Percentiles rank a stretch among this genome's conserved stretches.
Conservation (phyloP, 2,888 invertebrate species). For the Hemicrepidius hirtus region DNA sequence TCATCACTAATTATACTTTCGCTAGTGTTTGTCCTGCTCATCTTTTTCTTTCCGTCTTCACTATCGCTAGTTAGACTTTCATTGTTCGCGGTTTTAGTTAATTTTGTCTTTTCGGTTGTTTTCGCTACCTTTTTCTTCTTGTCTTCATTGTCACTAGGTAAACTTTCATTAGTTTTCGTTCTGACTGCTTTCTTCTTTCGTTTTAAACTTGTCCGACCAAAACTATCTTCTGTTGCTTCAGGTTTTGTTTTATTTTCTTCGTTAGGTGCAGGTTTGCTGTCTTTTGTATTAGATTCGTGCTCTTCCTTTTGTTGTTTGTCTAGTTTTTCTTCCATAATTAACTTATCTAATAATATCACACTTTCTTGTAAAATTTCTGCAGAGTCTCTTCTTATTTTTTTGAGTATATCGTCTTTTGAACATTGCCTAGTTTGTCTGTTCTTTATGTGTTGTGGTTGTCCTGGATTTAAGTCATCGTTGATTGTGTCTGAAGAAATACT, state of each 20-base stretch:
- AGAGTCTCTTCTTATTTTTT: conserved; percentile 74
- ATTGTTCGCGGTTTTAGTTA: conserved; percentile 61
- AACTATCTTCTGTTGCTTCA: conserved; percentile 60
- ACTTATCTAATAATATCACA: conserved; percentile 73
- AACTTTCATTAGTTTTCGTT: conserved; percentile 64
- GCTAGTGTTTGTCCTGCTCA: no score
- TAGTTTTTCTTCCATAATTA: conserved; percentile 75
- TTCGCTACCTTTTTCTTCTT: conserved; percentile 54
- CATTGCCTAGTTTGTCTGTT: conserved; percentile 69
- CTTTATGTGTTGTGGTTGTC: conserved; percentile 70
- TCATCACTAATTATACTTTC: neutral
- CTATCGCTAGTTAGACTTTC: neutral
- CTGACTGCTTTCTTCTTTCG: conserved; percentile 65
- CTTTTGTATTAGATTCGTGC: conserved; percentile 48
- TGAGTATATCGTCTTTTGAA: conserved; percentile 66
- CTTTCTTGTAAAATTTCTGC: conserved; percentile 77
- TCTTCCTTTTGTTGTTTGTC: conserved; percentile 72
- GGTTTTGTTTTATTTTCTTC: conserved; percentile 61
- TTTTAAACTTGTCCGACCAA: conserved; percentile 60
- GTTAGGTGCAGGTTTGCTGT: conserved; percentile 46
- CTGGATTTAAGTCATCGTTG: conserved; percentile 75
- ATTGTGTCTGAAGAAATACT: conserved; percentile 74
- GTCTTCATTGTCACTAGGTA: conserved; percentile 52
- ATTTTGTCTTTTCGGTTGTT: conserved; percentile 65
- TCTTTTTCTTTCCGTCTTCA: conserved; percentile 1